Evolutionary conservation across 2,888 invertebrate species (phyloP).

Genomic region (Oxyteleia sp.): DNA sequence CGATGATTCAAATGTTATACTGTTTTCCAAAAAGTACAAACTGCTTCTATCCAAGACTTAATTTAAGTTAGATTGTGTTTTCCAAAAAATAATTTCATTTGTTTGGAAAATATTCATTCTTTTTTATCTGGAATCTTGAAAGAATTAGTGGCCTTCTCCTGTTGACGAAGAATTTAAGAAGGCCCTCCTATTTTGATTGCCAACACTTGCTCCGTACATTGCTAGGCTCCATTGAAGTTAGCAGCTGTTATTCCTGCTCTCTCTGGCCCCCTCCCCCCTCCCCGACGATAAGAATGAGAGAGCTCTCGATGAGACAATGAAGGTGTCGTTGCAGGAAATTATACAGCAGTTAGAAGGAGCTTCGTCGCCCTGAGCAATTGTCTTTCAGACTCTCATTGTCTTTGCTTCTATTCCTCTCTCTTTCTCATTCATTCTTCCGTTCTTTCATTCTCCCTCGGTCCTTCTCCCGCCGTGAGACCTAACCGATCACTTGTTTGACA

Average conservation of each 20-base stretch:
- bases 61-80: no score
- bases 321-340: constrained; percentile 88
- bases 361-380: constrained; percentile 86
- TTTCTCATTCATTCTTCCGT: constrained; percentile 58
- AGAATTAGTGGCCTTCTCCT: constrained; percentile 1
- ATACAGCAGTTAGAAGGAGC: constrained; percentile 87
- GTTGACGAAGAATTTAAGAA: constrained; percentile 41
- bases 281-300: constrained; percentile 85
- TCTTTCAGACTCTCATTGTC: constrained; percentile 81
- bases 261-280: constrained; percentile 46
- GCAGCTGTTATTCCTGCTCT: constrained; percentile 68
- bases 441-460: constrained; percentile 56
- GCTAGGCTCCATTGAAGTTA: constrained; percentile 59
- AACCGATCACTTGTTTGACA: constrained; percentile 86
- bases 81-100: no score
- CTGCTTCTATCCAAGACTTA: no score
- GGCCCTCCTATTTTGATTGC: constrained; percentile 54
- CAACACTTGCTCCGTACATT: constrained; percentile 52
- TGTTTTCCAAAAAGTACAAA: no score
- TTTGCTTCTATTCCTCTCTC: constrained; percentile 55
- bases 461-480: constrained; percentile 57
- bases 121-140: neutral
- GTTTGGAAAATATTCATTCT: no score
- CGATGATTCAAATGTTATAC: constrained; percentile 1
- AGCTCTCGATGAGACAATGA: constrained; percentile 86